Conservation (phyloP, 2,113 vertebrate species). For the Xiphophorus couchianus region DNA sequence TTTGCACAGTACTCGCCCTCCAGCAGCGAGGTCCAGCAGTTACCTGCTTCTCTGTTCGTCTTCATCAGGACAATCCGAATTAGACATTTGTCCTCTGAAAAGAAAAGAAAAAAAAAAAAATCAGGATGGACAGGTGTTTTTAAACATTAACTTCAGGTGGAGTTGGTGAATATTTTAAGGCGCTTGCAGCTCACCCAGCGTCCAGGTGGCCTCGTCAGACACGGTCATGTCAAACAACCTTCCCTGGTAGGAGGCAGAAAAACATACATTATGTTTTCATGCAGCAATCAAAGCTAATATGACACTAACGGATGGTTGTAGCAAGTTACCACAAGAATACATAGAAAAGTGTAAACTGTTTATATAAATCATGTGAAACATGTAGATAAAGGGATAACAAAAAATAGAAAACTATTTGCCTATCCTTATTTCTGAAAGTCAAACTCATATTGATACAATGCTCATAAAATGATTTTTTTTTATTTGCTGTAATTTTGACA, state of each 20-base stretch:
- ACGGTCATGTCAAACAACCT: conserved; percentile 90
- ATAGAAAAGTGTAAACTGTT: not conserved
- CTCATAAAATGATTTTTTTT: no score
- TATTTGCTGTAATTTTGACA: no score
- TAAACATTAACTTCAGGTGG: not conserved
- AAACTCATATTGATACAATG: no score
- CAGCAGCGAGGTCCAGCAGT: conserved; percentile 94
- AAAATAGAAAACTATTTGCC: no score
- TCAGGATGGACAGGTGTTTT: not conserved
- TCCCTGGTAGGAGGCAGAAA: conserved; percentile 78
- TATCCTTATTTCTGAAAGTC: not conserved
- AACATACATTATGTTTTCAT: not conserved
- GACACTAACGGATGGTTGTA: not conserved
- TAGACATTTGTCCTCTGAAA: conserved; percentile 91
- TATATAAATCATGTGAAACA: not conserved
- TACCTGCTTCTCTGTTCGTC: conserved; percentile 92
- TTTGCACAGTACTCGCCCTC: conserved; percentile 93
- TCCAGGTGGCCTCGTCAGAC: conserved; percentile 95
- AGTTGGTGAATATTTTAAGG: not conserved
- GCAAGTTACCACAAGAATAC: not conserved
- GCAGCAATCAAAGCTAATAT: no score
- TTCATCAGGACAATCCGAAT: conserved; percentile 94
- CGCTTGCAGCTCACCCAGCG: conserved; percentile 83
- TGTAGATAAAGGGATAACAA: no score
- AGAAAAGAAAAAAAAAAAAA: not conserved